phyloP scores from a whole-genome alignment of 2,797 vertebrate species.

The Xenentodon cancila region DNA sequence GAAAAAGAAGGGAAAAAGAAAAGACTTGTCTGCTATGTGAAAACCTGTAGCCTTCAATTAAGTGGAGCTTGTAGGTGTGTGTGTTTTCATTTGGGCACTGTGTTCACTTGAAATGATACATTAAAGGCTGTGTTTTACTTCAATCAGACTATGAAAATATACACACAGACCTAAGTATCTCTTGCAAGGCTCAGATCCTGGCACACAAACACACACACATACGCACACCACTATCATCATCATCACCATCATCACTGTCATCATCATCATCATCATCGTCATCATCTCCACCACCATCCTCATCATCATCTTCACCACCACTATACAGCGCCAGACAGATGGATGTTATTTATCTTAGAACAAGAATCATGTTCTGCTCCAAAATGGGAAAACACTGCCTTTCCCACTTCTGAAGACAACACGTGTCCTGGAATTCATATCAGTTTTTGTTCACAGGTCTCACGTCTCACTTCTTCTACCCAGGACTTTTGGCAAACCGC shows the following conservation, averaged over 20 bases:
- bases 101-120: constrained; percentile 90
- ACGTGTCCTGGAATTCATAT: constrained; percentile 64
- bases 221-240: too few relatives aligned
- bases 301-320: constrained; percentile 8
- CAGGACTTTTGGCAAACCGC: constrained; percentile 39
- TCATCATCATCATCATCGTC: too few relatives aligned
- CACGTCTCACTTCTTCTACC: constrained; percentile 43
- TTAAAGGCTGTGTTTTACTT: constrained; percentile 90
- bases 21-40: constrained; percentile 72
- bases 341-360: constrained; percentile 79
- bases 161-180: constrained; percentile 84
- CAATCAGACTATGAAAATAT: constrained; percentile 88
- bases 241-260: neutral
- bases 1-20: constrained; percentile 39
- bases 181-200: constrained; percentile 73
- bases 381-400: constrained; percentile 65
- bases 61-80: constrained; percentile 86
- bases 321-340: constrained; percentile 74
- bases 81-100: constrained; percentile 86
- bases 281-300: neutral
- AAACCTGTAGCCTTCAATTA: constrained; percentile 90
- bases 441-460: constrained; percentile 57
- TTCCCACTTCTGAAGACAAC: constrained; percentile 67
- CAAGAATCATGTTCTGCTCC: constrained; percentile 71
- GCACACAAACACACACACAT: constrained; percentile 47